Evolutionary conservation across 2,888 invertebrate genomes (phyloP), one percentile per base, ranked within the genome.

Genomic region (Dermolepida albohirtum): DNA sequence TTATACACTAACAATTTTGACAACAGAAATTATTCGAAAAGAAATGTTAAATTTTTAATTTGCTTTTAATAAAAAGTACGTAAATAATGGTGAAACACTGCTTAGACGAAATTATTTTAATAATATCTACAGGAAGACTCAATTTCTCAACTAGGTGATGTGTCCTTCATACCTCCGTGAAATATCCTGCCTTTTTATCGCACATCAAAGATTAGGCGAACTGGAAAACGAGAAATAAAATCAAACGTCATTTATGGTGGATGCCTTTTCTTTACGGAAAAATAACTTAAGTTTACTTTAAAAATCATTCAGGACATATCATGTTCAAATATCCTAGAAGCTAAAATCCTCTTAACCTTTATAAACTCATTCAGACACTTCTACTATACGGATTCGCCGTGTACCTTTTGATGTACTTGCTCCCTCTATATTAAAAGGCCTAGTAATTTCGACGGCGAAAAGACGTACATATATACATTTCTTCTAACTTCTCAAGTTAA

Each of bases 301-400:
- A 34, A 7, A 10, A 34, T 34, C 34, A 34, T 34, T 34, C 34
- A 5, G 2, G 22, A 49, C 17, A 49, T 49, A 49, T 17, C 8
- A n/a, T 5, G 49, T 17, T 17, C 22, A 17, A 49, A 17, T 22
- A 22, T 17, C 17, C 17, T 49, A 8, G 10, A 22, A 8, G 22
- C 17, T 49, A 4, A 17, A 47, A 49, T 22, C 22, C 22, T 11
- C 17, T 16, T 49, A 49, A 49, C 49, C 49, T 49, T 49, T 49
- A 10, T 34, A 22, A 11, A 16, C 22, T 22, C 17, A 5, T n/a
- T 16, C 7, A 22, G 49, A 22, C n/a, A 11, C 10, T 49, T 2
- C 4, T 11, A 49, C 49, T 5, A 10, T 22, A 49, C 10, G 49
- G 17, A 5, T 16, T 5, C 16, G 16, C 22, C 17, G 10, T 22